Evolutionary conservation across 2,797 vertebrate genomes (phyloP).

Genomic region (Myotis pilosus): DNA sequence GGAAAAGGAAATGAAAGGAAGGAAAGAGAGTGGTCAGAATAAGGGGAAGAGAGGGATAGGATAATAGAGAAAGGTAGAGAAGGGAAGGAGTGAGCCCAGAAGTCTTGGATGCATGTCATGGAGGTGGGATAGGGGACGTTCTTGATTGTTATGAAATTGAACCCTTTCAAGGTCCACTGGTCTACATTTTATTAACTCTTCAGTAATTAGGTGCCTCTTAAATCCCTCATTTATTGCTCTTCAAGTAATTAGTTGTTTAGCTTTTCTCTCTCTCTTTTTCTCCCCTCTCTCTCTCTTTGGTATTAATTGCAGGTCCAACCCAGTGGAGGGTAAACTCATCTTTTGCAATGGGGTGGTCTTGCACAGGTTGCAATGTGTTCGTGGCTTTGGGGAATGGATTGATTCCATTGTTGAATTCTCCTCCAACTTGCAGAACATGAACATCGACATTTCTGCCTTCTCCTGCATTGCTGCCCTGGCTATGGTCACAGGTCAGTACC

Average conservation of each 20-base stretch:
- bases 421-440: constrained; percentile 99
- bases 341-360: constrained; percentile 99
- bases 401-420: constrained; percentile 99
- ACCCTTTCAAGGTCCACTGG: constrained; percentile 87
- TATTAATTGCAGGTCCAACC: constrained; percentile 95
- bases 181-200: constrained; percentile 90
- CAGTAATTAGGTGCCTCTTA: constrained; percentile 92
- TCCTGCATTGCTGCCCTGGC: constrained; percentile 98
- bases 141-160: constrained; percentile 75
- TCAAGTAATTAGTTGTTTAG: constrained; percentile 90
- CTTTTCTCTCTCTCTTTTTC: constrained; percentile 70
- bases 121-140: constrained; percentile 65
- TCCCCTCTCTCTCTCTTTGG: constrained; percentile 75
- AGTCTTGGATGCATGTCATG: not conserved
- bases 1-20: not conserved
- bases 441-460: constrained; percentile 98
- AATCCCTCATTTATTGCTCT: constrained; percentile 90
- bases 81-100: not conserved
- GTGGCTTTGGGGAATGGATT: constrained; percentile 99
- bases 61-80: not conserved
- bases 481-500: constrained; percentile 97
- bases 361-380: constrained; percentile 98
- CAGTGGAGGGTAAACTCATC: constrained; percentile 98
- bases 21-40: not conserved
- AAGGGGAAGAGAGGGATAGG: constrained; percentile 81